Evolutionary conservation across 64 coral and sea anemone genomes (phyloP), one percentile per base, ranked within the genome.

Genomic region (Catalaphyllia jardinei): DNA sequence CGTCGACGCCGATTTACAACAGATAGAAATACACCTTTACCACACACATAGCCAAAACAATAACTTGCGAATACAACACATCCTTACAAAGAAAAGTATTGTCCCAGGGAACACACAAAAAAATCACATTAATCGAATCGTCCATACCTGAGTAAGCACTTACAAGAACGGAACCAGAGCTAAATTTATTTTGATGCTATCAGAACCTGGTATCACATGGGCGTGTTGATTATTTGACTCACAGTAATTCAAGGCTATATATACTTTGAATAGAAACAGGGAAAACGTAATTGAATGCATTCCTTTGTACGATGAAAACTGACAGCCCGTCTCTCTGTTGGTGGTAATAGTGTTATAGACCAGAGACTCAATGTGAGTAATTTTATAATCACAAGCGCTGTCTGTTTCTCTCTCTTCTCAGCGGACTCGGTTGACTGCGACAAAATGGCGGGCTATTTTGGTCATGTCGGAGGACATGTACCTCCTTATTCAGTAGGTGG

Each of bases 361-460:
- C 81, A 85, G 81, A 85, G 35, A 62, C 50, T 71, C 10, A 85
- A 65, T 85, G 81, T 24, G 33, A 71, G 81, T 85, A 85, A 85
- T 85, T 85, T 85, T 85, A 85, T 85, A 71, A 85, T 71, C 81
- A 85, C 61, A 85, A 85, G 81, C 62, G 22, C 25, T 51, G 80
- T 83, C 62, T 83, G 62, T 85, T 38, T 85, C 19, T 46, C 22
- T 85, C 63, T 85, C 81, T 85, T n/a, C 63, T 39, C 81, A 85
- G 81, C 31, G 80, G 19, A 38, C 31, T 46, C 57, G 42, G 42
- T 38, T 46, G 80, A 65, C 39, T 71, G 60, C 63, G 39, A 71
- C 81, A 85, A 85, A 75, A 92, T 92, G 90, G 90, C 90, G 84
- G 90, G 90, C 73, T 92, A 92, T 71, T 92, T 87, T 79, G 83